Base-by-base conservation (phyloP, 2,888 invertebrate genomes). In the Philereme vetulata region DNA sequence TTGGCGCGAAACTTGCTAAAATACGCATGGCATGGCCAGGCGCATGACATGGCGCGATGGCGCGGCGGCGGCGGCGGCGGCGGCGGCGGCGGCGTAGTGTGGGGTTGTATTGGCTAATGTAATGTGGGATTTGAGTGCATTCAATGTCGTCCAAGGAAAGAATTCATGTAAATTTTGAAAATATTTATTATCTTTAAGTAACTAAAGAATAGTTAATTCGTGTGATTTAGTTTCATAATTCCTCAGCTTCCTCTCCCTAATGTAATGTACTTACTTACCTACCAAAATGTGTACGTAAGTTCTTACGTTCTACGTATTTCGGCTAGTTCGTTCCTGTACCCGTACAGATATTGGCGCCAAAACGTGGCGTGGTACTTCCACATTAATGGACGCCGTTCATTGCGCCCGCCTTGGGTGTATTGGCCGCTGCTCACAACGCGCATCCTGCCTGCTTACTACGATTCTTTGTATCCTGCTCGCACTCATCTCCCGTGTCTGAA, bases 381-480 rank as follows among this genome's bases (percentile, higher is more conserved):
- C 82, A 77, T 83, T 85, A 85, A 86, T 86, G 84, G 85, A 82
- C 78, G 83, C 74, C 89, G 91, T 91, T 90, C 91, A 91, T 87
- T 91, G 91, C 89, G 90, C 91, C 76, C 88, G 82, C 56, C 81
- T 79, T 79, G 90, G 86, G 92, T 88, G 92, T 91, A 91, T 92
- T 90, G 92, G 82, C 91, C 90, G 88, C 82, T 78, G 77, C 79
- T 79, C 82, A 85, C 86, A 85, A 86, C 86, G 88, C 88, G 88
- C 89, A 90, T 90, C 90, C 90, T 90, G 91, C 90, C 90, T 90
- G 91, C 86, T 85, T 88, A 84, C 87, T 86, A 86, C 85, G 82
- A 75, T 78, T 79, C 72, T 82, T n/a, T 80, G 76, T 78, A 72
- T 91, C 91, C 84, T 79, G 72, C 82, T 90, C 86, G 70, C 83